Evolutionary conservation across 2,888 invertebrate genomes (phyloP).

Genomic region (Erynnis tages): DNA sequence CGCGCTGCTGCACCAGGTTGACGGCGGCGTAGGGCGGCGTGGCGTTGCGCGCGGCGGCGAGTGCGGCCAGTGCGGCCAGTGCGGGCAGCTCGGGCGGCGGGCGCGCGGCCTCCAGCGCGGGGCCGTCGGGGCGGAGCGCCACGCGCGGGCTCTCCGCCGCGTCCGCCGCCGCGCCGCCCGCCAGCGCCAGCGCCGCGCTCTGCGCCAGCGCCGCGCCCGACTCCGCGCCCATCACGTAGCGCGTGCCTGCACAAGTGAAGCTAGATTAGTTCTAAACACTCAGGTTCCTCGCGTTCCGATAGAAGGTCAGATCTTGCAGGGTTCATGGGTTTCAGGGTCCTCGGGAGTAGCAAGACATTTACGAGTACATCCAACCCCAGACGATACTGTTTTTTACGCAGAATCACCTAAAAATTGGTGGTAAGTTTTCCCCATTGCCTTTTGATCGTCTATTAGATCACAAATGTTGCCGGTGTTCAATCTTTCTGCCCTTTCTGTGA

Average conservation of each 20-base stretch:
- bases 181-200: constrained; percentile 43
- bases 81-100: constrained; percentile 31
- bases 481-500: too few species aligned
- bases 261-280: too few species aligned
- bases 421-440: too few species aligned
- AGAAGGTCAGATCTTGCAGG: too few species aligned
- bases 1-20: constrained; percentile 85
- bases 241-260: constrained; percentile 45
- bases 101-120: constrained; percentile 33
- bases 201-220: constrained; percentile 52
- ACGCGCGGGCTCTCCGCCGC: constrained; percentile 48
- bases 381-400: too few species aligned
- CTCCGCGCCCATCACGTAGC: constrained; percentile 66
- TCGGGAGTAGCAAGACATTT: too few species aligned
- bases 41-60: constrained; percentile 37
- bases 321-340: too few species aligned
- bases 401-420: too few species aligned
- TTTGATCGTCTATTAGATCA: too few species aligned
- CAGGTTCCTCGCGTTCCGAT: too few species aligned
- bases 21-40: constrained; percentile 79
- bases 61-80: constrained; percentile 35
- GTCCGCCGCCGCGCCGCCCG: constrained; percentile 32
- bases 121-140: constrained; percentile 36
- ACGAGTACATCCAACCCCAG: too few species aligned
- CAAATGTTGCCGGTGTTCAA: too few species aligned